These are phyloP conservation scores for Adela reaumurella DNA, from an alignment of 2,888 invertebrate species.

Conservation along the genomic window DNA sequence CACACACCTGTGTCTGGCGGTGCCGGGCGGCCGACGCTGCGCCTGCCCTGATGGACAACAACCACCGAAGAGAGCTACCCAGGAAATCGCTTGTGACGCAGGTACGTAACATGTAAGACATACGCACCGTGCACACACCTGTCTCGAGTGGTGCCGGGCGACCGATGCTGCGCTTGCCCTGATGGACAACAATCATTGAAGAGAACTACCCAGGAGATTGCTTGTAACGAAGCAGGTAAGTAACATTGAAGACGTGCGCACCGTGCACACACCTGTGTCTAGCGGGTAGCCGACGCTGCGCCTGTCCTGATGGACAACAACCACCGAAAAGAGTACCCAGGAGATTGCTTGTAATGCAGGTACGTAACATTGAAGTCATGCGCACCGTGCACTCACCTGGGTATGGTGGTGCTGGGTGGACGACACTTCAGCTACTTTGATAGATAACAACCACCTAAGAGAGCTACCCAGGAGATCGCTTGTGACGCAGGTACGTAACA, in stretches of 20 bases:
- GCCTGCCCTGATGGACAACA: conserved; percentile 80
- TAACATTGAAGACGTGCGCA: too few relatives aligned
- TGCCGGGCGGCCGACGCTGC: conserved; percentile 86
- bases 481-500: conserved; percentile 79
- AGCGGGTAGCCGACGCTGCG: conserved; percentile 80
- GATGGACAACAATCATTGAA: too few relatives aligned
- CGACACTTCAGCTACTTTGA: conserved; percentile 91
- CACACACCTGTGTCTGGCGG: conserved; percentile 88
- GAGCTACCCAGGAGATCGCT: conserved; percentile 59
- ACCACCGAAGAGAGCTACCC: conserved; percentile 54
- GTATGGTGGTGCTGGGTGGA: conserved; percentile 85
- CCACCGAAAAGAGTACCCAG: conserved; percentile 54
- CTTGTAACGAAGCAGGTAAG: too few relatives aligned
- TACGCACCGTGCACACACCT: conserved; percentile 85
- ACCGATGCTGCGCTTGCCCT: conserved; percentile 88
- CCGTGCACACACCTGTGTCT: conserved; percentile 92
- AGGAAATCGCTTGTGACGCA: conserved; percentile 77
- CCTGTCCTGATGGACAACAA: conserved; percentile 91
- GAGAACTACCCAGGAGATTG: too few relatives aligned
- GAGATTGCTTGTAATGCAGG: conserved; percentile 79
- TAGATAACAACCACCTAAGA: conserved; percentile 54
- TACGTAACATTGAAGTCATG: too few relatives aligned
- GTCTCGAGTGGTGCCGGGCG: conserved; percentile 86
- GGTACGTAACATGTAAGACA: too few relatives aligned
- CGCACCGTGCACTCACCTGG: conserved; percentile 86